Evolutionary conservation across 2,113 vertebrate genomes (phyloP).

Genomic region (Connochaetes taurinus): DNA sequence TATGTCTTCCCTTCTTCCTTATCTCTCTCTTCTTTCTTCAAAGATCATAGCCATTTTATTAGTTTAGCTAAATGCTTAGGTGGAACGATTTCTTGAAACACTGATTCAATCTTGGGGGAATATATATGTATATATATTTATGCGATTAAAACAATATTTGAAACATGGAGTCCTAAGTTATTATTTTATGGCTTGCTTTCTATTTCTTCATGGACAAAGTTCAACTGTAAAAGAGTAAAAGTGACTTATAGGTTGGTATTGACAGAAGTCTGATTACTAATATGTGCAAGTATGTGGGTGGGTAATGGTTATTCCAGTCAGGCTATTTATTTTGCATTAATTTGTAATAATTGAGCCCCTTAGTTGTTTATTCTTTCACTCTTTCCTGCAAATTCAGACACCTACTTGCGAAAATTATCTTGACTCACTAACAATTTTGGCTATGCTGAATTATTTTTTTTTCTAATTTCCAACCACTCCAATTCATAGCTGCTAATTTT

Average conservation of each 20-base stretch:
- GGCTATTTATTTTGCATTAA: slow-evolving; percentile 19
- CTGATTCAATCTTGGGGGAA: not conserved
- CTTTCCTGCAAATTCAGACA: slow-evolving; percentile 37
- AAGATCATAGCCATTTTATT: not conserved
- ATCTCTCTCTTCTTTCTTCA: not conserved
- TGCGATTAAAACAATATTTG: not conserved
- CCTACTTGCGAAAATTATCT: slow-evolving; percentile 34
- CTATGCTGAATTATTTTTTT: not conserved
- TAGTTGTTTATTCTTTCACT: slow-evolving; percentile 12
- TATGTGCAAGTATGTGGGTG: not conserved
- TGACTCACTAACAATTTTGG: slow-evolving; percentile 31
- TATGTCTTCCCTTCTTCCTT: not conserved
- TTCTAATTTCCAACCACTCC: not conserved
- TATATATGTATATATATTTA: not conserved
- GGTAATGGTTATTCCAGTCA: not conserved
- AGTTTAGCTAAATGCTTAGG: not conserved
- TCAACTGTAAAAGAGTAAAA: not conserved
- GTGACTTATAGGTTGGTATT: not conserved
- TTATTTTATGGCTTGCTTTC: not conserved
- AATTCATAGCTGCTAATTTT: slow-evolving; percentile 42
- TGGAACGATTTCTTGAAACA: not conserved
- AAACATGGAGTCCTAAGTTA: not conserved
- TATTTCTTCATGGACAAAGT: not conserved
- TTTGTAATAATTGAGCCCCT: not conserved
- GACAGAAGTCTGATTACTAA: not conserved